These are phyloP conservation scores for Brachirus orientalis DNA, from an alignment of 2,113 vertebrate genomes.

Conservation along the genomic window DNA sequence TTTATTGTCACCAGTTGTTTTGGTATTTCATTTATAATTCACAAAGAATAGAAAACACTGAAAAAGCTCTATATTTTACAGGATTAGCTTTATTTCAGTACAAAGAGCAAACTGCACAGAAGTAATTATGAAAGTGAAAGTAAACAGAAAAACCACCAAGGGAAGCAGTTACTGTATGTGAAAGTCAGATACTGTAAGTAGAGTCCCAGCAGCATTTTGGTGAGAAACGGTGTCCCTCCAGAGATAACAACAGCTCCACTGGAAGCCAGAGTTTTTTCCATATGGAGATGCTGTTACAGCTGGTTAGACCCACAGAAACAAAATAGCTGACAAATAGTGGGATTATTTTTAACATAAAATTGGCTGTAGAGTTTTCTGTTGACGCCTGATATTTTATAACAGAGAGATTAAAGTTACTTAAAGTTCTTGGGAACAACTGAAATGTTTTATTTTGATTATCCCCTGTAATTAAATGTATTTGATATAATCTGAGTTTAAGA, in stretches of 20 bases:
- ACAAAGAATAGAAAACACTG: no score
- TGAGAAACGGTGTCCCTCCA: constrained; percentile 75
- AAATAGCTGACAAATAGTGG: constrained; percentile 33
- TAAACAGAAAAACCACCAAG: background rate
- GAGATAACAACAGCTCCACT: constrained; percentile 84
- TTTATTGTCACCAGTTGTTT: no score
- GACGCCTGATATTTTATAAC: constrained; percentile 8
- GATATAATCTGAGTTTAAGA: no score
- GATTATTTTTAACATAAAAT: constrained; percentile 2
- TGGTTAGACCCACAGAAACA: constrained; percentile 74
- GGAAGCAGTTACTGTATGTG: background rate
- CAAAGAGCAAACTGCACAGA: constrained; percentile 12
- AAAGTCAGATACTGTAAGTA: constrained; percentile 3
- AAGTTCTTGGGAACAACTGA: background rate
- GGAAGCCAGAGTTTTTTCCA: constrained; percentile 77
- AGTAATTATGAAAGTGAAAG: background rate
- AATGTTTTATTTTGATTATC: background rate
- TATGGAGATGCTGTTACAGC: constrained; percentile 86
- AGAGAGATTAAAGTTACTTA: background rate
- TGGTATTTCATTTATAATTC: no score
- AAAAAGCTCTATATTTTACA: background rate
- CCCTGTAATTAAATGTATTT: no score
- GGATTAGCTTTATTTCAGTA: constrained; percentile 23
- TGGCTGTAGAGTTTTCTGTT: constrained; percentile 1
- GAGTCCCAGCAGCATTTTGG: constrained; percentile 14